phyloP scores from a whole-genome alignment of 2,113 vertebrate genomes.

The Terrapene triunguis region DNA sequence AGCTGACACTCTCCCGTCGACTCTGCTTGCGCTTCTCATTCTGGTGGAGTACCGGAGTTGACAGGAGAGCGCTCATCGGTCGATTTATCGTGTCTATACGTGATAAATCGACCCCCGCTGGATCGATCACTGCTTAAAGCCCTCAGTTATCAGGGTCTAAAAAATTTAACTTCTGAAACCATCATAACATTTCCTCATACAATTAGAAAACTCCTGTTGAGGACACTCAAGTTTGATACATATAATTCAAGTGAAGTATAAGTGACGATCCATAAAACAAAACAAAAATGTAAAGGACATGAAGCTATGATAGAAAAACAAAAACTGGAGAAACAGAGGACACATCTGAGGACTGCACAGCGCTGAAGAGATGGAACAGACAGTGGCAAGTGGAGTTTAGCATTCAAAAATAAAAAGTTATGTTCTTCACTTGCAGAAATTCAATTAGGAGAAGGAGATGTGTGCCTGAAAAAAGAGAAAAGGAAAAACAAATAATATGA shows the following conservation, averaged over 20 bases:
- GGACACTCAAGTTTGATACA: not conserved
- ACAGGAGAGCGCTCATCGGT: too few species aligned
- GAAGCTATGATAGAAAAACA: not conserved
- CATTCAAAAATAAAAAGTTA: rapidly evolving
- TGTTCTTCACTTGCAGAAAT: rapidly evolving
- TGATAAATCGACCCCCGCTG: too few species aligned
- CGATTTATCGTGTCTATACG: too few species aligned
- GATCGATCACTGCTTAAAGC: too few species aligned
- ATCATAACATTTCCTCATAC: not conserved
- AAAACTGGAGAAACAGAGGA: not conserved
- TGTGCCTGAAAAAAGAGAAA: not conserved
- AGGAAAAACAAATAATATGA: not conserved
- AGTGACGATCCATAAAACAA: not conserved
- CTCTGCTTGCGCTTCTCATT: too few species aligned
- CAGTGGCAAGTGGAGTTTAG: not conserved
- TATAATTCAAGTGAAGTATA: not conserved
- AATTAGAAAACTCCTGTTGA: not conserved
- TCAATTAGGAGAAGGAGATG: not conserved
- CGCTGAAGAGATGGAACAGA: not conserved
- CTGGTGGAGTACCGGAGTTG: too few species aligned
- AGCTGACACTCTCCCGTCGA: too few species aligned
- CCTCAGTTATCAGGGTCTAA: rapidly evolving
- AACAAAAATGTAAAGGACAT: not conserved
- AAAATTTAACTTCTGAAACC: not conserved
- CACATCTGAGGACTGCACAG: not conserved